These are phyloP conservation scores for Zoanthus gigantus DNA, from an alignment of 92 coral and sea anemone species.

Conservation along the genomic window DNA sequence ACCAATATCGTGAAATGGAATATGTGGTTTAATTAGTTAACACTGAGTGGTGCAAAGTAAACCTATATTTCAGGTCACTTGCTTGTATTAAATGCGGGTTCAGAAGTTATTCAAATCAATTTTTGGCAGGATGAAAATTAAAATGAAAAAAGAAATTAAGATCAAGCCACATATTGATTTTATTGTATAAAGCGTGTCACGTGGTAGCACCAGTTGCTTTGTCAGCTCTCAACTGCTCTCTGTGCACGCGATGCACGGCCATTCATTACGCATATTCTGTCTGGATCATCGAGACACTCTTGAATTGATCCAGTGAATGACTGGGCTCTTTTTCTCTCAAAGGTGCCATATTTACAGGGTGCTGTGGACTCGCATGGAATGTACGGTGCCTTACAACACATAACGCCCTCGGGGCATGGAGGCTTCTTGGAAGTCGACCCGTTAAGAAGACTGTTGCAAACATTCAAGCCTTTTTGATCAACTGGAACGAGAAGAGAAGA, in stretches of 20 bases:
- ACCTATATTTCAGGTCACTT: not conserved
- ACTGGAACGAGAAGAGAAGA: not conserved
- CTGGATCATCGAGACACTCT: constrained; percentile 16
- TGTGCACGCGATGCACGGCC: not conserved
- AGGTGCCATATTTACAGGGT: constrained; percentile 26
- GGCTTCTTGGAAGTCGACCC: constrained; percentile 9
- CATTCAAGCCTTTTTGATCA: not conserved
- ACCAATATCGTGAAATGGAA: not conserved
- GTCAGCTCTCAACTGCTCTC: constrained; percentile 8
- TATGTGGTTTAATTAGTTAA: not conserved
- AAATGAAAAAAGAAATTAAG: too few relatives aligned
- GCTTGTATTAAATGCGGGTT: not conserved
- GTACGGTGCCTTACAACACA: constrained; percentile 32
- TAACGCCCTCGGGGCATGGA: constrained; percentile 35
- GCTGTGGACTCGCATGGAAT: constrained; percentile 4
- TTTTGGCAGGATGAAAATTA: not conserved
- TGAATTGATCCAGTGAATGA: constrained; percentile 31
- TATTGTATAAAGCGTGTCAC: too few relatives aligned
- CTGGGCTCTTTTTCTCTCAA: not conserved
- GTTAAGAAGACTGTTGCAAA: not conserved
- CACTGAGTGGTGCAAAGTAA: not conserved
- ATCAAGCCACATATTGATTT: too few relatives aligned
- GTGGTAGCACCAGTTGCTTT: not conserved
- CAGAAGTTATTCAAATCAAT: not conserved
- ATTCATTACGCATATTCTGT: not conserved